Evolutionary conservation across 2,113 vertebrate species (phyloP).

Genomic region (Xiphophorus hellerii): DNA sequence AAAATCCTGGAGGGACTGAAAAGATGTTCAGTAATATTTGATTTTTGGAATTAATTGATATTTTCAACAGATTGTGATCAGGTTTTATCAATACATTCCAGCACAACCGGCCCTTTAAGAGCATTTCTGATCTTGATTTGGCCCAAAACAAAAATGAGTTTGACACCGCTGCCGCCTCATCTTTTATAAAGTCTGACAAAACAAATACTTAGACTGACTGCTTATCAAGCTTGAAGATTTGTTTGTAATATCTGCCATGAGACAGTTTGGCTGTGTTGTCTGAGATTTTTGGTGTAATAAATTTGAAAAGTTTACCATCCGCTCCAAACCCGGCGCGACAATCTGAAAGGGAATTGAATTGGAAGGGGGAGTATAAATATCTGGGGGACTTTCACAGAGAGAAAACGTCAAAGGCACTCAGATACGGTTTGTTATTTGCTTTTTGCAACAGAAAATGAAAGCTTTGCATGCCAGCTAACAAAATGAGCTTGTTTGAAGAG

Average conservation of each 20-base stretch:
- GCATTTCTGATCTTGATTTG: too few relatives aligned
- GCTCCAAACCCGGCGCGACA: conserved; percentile 1
- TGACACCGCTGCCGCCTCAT: neutral
- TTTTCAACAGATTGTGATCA: too few relatives aligned
- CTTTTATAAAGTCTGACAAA: conserved; percentile 13
- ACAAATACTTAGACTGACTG: conserved; percentile 15
- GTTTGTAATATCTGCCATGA: neutral
- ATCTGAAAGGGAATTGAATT: conserved; percentile 48
- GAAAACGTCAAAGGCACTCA: conserved; percentile 35
- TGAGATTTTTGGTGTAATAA: conserved; percentile 25
- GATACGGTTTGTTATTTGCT: conserved; percentile 44
- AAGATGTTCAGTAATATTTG: too few relatives aligned
- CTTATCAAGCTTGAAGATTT: conserved; percentile 23
- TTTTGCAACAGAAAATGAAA: conserved; percentile 31
- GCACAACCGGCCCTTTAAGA: too few relatives aligned
- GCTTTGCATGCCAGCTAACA: conserved; percentile 25
- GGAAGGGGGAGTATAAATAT: conserved; percentile 46
- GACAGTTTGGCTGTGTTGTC: neutral
- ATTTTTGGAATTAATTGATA: too few relatives aligned
- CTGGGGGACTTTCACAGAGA: conserved; percentile 28
- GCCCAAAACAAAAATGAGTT: too few relatives aligned
- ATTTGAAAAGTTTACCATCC: conserved; percentile 36
- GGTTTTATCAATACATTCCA: too few relatives aligned
- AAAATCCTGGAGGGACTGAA: too few relatives aligned
- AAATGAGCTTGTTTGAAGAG: conserved; percentile 27